Conservation (phyloP, 2,113 vertebrate species). For the Pedetes capensis region DNA sequence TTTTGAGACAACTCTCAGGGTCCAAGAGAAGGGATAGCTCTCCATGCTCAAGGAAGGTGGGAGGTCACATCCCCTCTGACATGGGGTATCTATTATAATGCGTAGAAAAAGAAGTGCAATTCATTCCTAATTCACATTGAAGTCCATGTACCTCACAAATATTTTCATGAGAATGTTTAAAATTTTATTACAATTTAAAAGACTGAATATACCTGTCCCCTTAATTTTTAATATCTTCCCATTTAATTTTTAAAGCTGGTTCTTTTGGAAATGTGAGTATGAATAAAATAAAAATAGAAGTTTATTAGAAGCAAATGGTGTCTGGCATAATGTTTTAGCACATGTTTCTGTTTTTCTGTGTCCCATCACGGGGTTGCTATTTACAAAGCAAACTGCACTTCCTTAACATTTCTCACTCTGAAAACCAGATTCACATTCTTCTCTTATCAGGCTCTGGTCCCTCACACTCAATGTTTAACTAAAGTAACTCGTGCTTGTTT, state of each 20-base stretch:
- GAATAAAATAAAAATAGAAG: neutral
- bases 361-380: neutral
- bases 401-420: constrained; percentile 17
- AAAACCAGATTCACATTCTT: constrained; percentile 65
- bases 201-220: neutral
- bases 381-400: constrained; percentile 28
- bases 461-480: constrained; percentile 55
- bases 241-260: neutral
- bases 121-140: neutral
- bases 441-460: constrained; percentile 53
- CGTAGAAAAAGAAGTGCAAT: neutral
- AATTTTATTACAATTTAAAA: neutral
- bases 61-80: accelerated
- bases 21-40: neutral
- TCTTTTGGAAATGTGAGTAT: neutral
- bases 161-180: neutral
- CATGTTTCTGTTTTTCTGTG: neutral
- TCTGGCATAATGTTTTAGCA: neutral
- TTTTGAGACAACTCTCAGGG: neutral
- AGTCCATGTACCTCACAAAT: neutral
- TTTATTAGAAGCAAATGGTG: neutral
- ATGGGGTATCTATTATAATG: accelerated
- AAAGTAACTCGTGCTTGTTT: neutral
- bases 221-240: neutral
- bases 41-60: neutral